phyloP scores from a whole-genome alignment of 2,113 vertebrate genomes.

The Pao palembangensis region DNA sequence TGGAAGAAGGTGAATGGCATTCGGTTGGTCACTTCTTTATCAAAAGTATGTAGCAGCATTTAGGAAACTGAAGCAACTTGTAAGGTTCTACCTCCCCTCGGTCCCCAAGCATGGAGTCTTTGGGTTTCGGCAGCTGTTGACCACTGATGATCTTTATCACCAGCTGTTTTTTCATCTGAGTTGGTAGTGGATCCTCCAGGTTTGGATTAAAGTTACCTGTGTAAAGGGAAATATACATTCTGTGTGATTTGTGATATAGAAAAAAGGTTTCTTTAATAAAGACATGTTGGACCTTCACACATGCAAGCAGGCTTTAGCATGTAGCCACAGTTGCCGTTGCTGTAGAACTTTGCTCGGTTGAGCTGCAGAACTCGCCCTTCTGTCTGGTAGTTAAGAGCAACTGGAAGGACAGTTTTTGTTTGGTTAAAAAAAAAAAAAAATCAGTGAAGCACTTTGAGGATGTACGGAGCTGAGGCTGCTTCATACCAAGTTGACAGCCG shows the following conservation, averaged over 20 bases:
- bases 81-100: slow-evolving; percentile 85
- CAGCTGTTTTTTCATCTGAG: slow-evolving; percentile 89
- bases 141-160: slow-evolving; percentile 93
- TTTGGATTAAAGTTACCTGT: slow-evolving; percentile 90
- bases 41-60: too few species aligned
- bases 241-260: too few species aligned
- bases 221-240: neutral
- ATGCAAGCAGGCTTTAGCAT: slow-evolving; percentile 90
- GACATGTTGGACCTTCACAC: slow-evolving; percentile 82
- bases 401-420: slow-evolving; percentile 62
- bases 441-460: neutral
- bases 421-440: too few species aligned
- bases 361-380: slow-evolving; percentile 94
- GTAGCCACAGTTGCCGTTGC: slow-evolving; percentile 95
- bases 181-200: slow-evolving; percentile 85
- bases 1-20: too few species aligned
- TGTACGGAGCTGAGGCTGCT: neutral
- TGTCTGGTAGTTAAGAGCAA: slow-evolving; percentile 96
- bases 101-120: slow-evolving; percentile 95
- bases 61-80: too few species aligned
- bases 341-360: slow-evolving; percentile 93
- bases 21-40: too few species aligned
- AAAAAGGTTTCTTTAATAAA: too few species aligned
- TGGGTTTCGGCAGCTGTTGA: slow-evolving; percentile 95
- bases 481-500: slow-evolving; percentile 90